Conservation (phyloP, 1,140 invertebrate species). For the Saccostrea cuccullata region DNA sequence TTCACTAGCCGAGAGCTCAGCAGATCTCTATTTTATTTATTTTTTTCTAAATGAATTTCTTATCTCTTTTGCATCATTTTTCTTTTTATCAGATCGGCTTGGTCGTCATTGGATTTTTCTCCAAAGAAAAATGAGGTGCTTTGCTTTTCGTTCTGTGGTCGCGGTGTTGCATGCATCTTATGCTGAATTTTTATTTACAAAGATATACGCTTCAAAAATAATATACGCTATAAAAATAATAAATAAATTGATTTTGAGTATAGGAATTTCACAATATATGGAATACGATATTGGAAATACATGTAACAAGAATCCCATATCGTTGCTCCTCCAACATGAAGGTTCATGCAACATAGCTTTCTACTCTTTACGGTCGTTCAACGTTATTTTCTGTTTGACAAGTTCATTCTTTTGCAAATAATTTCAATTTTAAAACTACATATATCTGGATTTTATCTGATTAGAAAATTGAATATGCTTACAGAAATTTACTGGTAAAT, state of each 20-base stretch:
- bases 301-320: too few species aligned
- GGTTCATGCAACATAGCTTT: too few species aligned
- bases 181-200: not conserved
- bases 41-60: not conserved
- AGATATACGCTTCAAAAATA: not conserved
- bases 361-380: not conserved
- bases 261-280: not conserved
- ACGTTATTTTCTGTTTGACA: not conserved
- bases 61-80: slow-evolving; percentile 13
- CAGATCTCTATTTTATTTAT: slow-evolving; percentile 7
- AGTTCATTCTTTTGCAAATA: not conserved
- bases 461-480: not conserved
- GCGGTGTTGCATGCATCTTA: not conserved
- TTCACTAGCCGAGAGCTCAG: not conserved
- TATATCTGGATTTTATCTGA: not conserved
- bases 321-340: too few species aligned
- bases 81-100: not conserved
- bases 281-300: too few species aligned
- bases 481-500: not conserved
- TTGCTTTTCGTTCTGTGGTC: not conserved
- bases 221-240: not conserved
- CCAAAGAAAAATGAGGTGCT: not conserved
- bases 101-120: not conserved
- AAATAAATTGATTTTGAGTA: not conserved
- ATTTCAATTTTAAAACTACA: not conserved